Evolutionary conservation across 2,113 vertebrate species (phyloP), one percentile per base, ranked within the genome.

Genomic region (Spea bombifrons): DNA sequence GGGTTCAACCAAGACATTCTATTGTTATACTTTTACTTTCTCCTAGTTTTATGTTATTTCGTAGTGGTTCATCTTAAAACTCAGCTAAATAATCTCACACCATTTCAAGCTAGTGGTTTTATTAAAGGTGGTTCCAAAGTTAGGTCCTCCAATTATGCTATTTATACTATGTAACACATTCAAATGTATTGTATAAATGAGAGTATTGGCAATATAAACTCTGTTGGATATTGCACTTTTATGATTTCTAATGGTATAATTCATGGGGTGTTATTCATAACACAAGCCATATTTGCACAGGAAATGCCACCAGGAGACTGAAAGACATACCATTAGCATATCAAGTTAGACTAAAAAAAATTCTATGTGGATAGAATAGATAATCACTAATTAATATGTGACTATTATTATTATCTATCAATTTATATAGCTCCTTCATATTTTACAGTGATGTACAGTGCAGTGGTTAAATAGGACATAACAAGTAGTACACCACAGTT

Each of bases 231-330:
- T 48, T 15, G 50, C 66, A 75, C 66, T 63, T 65, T 75, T 75
- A 75, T 50, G 45, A 17, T 65, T 75, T 75, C 66, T 66, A 75
- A 48, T 44, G 73, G 52, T 75, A 63, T 66, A 48, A 50, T 50
- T n/a, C 73, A 75, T 75, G 73, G 43, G 61, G 73, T 66, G 73
- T 66, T 75, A 75, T 75, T 75, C 66, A 75, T 65, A 63, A 50
- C 12, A 17, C 59, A 64, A 65, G 73, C 61, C 64, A 17, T 17
- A 66, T 48, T 75, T 64, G 47, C 66, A 75, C 17, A 44, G 47
- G 7, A 52, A 65, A 66, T 65, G 52, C 73, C 73, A 75, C 48
- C 73, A 75, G 61, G 73, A 75, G 46, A 52, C 64, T 50, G 43
- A 75, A 75, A 50, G 16, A 75, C 65, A 15, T 47, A 65, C 13